Percentiles rank a stretch among this genome's conserved stretches.
phyloP scores from a whole-genome alignment of 2,888 invertebrate species.

The Formica aserva region DNA sequence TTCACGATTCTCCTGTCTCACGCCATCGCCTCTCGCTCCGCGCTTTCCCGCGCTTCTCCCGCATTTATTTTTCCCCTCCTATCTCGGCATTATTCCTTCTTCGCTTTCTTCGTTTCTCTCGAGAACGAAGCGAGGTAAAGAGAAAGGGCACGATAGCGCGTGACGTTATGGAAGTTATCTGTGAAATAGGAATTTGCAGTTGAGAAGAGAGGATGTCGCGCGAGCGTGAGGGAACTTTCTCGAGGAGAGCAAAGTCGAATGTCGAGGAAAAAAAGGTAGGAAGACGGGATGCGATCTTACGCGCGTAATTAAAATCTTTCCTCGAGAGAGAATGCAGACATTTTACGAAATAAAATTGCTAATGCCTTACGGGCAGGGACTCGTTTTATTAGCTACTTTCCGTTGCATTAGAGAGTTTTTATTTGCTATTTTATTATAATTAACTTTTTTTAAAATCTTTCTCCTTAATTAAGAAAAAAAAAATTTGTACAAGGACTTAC shows the following conservation, averaged over 20 bases:
- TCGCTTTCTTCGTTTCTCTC: constrained; percentile 23
- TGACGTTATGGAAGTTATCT: constrained; percentile 71
- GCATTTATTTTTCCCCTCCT: constrained; percentile 30
- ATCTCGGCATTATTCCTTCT: constrained; percentile 29
- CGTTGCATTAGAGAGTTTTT: constrained; percentile 1
- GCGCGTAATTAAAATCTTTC: constrained; percentile 53
- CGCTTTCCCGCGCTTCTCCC: neutral
- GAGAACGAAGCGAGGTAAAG: constrained; percentile 28
- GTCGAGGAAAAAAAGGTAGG: constrained; percentile 17
- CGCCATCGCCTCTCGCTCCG: constrained; percentile 12
- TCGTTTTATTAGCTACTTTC: constrained; percentile 11
- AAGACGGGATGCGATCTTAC: constrained; percentile 30
- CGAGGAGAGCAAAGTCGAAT: constrained; percentile 20
- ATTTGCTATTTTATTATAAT: constrained; percentile 43
- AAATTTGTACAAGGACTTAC: constrained; percentile 60
- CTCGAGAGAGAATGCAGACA: constrained; percentile 16
- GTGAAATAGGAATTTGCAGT: constrained; percentile 70
- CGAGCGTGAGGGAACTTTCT: constrained; percentile 2
- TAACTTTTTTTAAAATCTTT: constrained; percentile 15
- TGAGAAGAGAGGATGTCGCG: constrained; percentile 14
- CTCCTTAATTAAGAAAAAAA: constrained; percentile 1
- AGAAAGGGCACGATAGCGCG: constrained; percentile 56
- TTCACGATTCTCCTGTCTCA: constrained; percentile 19
- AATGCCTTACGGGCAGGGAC: constrained; percentile 6
- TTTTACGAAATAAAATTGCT: constrained; percentile 20